A percentile compares a stretch with the other conserved stretches of the same genome.
These are phyloP conservation scores for Micronycteris hirsuta DNA, from an alignment of 2,113 vertebrate genomes.

Conservation along the genomic window DNA sequence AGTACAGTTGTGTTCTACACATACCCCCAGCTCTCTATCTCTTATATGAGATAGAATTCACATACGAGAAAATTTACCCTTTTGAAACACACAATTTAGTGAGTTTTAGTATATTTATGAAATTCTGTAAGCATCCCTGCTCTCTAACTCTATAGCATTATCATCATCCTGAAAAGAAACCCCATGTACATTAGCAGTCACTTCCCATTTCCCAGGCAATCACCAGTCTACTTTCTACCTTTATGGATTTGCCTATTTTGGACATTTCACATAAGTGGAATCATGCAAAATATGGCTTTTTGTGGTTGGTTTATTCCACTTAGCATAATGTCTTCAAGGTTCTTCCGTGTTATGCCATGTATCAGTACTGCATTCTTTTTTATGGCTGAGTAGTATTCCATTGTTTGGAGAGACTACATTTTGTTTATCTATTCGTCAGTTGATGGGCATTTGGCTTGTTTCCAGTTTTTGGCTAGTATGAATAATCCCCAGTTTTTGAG, in stretches of 20 bases:
- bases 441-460: not conserved
- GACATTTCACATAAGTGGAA: not conserved
- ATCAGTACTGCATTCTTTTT: not conserved
- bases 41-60: not conserved
- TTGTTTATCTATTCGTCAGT: not conserved
- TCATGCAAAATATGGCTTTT: not conserved
- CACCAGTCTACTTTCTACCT: not conserved
- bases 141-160: not conserved
- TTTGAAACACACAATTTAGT: not conserved
- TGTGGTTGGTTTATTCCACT: not conserved
- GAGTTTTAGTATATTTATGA: not conserved
- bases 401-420: not conserved
- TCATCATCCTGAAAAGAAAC: not conserved
- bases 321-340: not conserved
- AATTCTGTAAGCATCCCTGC: not conserved
- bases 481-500: not conserved
- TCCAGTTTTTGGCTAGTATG: not conserved
- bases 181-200: not conserved
- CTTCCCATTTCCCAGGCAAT: not conserved
- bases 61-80: not conserved
- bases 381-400: not conserved
- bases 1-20: not conserved
- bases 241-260: not conserved
- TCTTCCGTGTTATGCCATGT: not conserved
- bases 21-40: not conserved